These are phyloP conservation scores for Arothron firmamentum DNA, from an alignment of 2,113 vertebrate species.

Conservation along the genomic window DNA sequence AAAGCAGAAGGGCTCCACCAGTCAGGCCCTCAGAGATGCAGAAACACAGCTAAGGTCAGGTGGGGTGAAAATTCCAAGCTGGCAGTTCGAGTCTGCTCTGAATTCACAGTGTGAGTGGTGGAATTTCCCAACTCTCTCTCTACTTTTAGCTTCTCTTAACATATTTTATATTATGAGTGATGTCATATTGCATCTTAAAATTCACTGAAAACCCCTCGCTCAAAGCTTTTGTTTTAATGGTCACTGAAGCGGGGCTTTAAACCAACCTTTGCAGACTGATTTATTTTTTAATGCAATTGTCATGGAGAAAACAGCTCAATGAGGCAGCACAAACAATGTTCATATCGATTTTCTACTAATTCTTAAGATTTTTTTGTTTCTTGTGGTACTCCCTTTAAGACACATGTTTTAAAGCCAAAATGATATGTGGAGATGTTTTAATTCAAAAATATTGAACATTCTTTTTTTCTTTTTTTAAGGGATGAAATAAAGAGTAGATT, in stretches of 20 bases:
- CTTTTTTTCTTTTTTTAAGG: slow-evolving; percentile 1
- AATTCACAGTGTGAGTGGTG: no score
- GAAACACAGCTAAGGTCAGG: slow-evolving; percentile 26
- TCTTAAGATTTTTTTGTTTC: neutral
- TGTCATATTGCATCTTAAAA: neutral
- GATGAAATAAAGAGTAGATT: slow-evolving; percentile 17
- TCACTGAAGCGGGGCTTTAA: slow-evolving; percentile 19
- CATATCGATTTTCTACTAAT: no score
- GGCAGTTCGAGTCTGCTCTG: no score
- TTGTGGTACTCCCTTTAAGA: slow-evolving; percentile 32
- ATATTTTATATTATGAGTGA: neutral
- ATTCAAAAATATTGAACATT: slow-evolving; percentile 30
- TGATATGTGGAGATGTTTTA: slow-evolving; percentile 21
- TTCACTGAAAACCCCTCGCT: neutral
- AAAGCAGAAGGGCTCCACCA: slow-evolving; percentile 12
- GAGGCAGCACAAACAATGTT: slow-evolving; percentile 24
- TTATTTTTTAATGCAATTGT: slow-evolving; percentile 1
- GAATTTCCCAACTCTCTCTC: slow-evolving; percentile 13
- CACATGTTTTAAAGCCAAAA: slow-evolving; percentile 24
- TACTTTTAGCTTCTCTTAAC: neutral
- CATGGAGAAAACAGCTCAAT: slow-evolving; percentile 29
- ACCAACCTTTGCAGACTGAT: slow-evolving; percentile 8
- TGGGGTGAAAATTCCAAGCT: neutral
- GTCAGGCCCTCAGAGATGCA: slow-evolving; percentile 11
- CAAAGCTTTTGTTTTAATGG: neutral